Base-by-base conservation (phyloP, 2,888 invertebrate genomes). In the Ophioninae sp. region DNA sequence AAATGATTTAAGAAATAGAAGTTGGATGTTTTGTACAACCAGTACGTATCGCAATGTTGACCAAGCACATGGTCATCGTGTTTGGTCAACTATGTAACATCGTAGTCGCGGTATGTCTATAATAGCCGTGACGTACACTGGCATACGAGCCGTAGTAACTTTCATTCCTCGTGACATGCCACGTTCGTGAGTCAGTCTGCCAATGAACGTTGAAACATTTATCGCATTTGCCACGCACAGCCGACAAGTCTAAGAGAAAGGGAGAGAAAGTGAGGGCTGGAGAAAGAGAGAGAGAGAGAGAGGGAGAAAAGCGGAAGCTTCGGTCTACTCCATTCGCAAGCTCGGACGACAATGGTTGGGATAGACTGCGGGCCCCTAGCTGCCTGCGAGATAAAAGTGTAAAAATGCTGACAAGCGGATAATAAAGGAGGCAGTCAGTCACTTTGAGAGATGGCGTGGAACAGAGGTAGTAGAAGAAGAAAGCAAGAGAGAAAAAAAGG, bases 391-490 rank as follows among this genome's bases (percentile, higher is more conserved):
- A 92, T 92, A 91, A 92, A 92, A 92, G 92, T 92, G 92, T 92
- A 92, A 92, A 92, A 93, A 92, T 92, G 92, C 92, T 92, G 92
- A 92, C 92, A 93, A 92, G 91, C 92, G 92, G 92, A 92, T 93
- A 92, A 93, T 92, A 92, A 91, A 92, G 91, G 92, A 92, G 92
- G 91, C 91, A 93, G 92, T 93, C 92, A 91, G 92, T 92, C 92
- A 92, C 89, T 92, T 92, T 92, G 92, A 93, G 91, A 92, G 92
- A 92, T 92, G 92, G 91, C 88, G 90, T 89, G 90, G 90, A 92
- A 91, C 91, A 91, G 90, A 89, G 87, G 88, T 88, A 88, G 87
- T 82, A 80, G 84, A 82, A 69, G 50, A 20, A 57, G 84, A 77
- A 50, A 82, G 81, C 81, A 82, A 85, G 67, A 81, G 79, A 80